phyloP scores from a whole-genome alignment of 1,140 invertebrate genomes.

The Caenorhabditis elegans region DNA sequence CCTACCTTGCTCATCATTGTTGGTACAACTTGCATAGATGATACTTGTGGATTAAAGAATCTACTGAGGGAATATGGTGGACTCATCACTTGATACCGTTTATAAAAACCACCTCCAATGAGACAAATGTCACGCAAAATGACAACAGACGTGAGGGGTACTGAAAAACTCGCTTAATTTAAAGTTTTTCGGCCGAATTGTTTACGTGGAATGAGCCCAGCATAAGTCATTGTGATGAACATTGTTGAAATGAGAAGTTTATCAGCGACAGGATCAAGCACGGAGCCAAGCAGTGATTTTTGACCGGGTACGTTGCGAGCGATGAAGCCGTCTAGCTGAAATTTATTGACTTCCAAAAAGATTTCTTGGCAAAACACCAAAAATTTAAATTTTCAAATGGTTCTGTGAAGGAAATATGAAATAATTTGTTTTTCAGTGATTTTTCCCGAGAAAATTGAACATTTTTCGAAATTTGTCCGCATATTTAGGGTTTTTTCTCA shows the following conservation, averaged over 20 bases:
- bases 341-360: conserved; percentile 49
- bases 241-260: conserved; percentile 87
- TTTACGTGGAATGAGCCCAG: conserved; percentile 78
- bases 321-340: conserved; percentile 89
- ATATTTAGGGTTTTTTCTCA: no score
- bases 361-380: no score
- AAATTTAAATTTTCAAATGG: no score
- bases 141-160: conserved; percentile 81
- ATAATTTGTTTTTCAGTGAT: no score
- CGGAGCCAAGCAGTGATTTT: conserved; percentile 85
- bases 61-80: conserved; percentile 78
- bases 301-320: conserved; percentile 87
- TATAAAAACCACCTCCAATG: conserved; percentile 80
- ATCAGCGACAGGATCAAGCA: conserved; percentile 95
- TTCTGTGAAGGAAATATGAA: no score
- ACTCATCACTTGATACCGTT: conserved; percentile 84
- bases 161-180: conserved; percentile 49
- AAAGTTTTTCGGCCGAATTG: neutral
- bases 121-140: conserved; percentile 81
- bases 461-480: no score
- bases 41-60: conserved; percentile 86
- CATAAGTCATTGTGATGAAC: conserved; percentile 82
- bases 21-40: conserved; percentile 85
- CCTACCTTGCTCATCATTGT: conserved; percentile 83
- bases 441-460: no score